phyloP scores from a whole-genome alignment of 2,888 invertebrate genomes.

The Psylliodes chrysocephalus region DNA sequence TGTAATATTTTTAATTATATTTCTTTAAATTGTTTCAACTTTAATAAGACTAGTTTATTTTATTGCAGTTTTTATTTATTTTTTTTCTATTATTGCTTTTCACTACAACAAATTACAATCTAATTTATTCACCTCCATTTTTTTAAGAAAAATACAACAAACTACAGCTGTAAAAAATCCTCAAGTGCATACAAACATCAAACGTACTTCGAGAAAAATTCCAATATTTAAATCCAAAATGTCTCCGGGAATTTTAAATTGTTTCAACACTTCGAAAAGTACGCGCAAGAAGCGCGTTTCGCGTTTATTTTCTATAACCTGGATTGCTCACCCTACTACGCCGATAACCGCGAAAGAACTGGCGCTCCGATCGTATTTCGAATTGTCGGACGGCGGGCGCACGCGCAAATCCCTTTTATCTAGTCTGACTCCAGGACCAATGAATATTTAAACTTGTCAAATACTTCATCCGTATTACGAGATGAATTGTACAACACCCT shows the following conservation, averaged over 20 bases:
- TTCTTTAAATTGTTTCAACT: no score
- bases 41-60: no score
- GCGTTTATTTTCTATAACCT: conserved; percentile 3
- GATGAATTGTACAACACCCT: conserved; percentile 29
- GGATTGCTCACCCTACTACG: conserved; percentile 41
- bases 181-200: neutral
- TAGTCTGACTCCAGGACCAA: conserved; percentile 49
- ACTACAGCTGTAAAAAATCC: no score
- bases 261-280: conserved; percentile 4
- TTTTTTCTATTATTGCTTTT: no score
- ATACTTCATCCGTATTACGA: conserved; percentile 34
- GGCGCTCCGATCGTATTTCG: conserved; percentile 48
- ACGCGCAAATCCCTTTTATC: conserved; percentile 52
- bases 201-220: conserved; percentile 12
- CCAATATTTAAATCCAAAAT: conserved; percentile 18
- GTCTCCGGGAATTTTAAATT: neutral
- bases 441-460: conserved; percentile 55
- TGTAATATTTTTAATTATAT: no score
- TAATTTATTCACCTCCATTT: no score
- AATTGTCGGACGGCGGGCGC: conserved; percentile 46
- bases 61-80: no score
- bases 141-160: no score
- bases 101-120: no score
- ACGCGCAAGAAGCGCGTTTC: conserved; percentile 24
- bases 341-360: conserved; percentile 56